Conservation (phyloP, 1,140 invertebrate genomes). For the Sycophila sp. region DNA sequence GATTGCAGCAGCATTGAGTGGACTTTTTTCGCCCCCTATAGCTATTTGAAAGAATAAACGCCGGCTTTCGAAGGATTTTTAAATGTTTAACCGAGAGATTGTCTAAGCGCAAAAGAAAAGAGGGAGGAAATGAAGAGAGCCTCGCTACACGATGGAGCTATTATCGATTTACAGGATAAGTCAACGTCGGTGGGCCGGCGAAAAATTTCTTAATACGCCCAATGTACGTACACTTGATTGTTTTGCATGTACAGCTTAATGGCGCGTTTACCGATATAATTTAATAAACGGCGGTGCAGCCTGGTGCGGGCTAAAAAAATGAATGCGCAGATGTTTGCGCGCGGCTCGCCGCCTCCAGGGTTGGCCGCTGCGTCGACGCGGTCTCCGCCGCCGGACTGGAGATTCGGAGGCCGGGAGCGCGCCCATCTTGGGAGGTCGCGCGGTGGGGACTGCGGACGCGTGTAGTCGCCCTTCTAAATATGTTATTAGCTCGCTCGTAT, state of each 20-base stretch:
- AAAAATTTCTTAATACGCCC: constrained; percentile 22
- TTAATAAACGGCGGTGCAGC: constrained; percentile 29
- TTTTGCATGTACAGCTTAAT: constrained; percentile 30
- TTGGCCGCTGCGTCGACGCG: background rate
- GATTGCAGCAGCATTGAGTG: background rate
- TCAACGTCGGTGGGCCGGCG: background rate
- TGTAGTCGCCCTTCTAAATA: constrained; percentile 54
- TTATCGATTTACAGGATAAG: too few relatives aligned
- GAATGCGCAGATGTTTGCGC: background rate
- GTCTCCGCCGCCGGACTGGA: background rate
- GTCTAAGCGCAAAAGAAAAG: background rate
- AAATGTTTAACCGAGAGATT: too few relatives aligned
- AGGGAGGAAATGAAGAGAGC: background rate
- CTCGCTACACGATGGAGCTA: too few relatives aligned
- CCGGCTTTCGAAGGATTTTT: too few relatives aligned
- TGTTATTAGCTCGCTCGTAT: constrained; percentile 64
- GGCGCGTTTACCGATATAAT: constrained; percentile 33
- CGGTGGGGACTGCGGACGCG: constrained; percentile 45
- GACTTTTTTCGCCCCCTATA: background rate
- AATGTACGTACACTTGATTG: background rate
- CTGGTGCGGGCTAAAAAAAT: background rate
- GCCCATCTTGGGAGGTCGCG: constrained; percentile 64
- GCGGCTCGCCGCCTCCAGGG: background rate
- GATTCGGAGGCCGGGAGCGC: constrained; percentile 50
- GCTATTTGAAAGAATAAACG: too few relatives aligned